A percentile compares a stretch with the other conserved stretches of the same genome.
phyloP scores from a whole-genome alignment of 1,140 invertebrate species.

The Oscheius sp. region DNA sequence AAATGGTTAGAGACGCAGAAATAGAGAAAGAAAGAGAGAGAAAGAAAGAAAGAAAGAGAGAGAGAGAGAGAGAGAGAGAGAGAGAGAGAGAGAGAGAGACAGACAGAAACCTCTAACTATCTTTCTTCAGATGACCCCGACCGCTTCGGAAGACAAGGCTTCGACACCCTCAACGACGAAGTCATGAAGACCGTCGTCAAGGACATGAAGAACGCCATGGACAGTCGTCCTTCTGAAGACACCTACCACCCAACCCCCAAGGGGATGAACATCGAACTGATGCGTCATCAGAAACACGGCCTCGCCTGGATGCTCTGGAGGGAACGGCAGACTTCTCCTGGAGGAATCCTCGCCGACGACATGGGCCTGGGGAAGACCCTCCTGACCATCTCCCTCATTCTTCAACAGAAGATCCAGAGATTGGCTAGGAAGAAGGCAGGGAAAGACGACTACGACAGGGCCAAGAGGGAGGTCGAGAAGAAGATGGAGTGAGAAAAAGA shows the following conservation, averaged over 20 bases:
- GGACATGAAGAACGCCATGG: no score
- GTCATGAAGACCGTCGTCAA: no score
- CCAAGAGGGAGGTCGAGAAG: neutral
- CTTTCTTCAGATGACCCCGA: no score
- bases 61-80: no score
- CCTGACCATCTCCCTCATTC: constrained; percentile 80
- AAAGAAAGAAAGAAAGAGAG: no score
- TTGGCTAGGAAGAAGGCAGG: neutral
- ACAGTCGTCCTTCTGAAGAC: no score
- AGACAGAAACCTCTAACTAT: no score
- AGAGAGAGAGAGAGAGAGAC: no score
- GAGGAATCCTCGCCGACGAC: constrained; percentile 78
- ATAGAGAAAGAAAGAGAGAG: no score
- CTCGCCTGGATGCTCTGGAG: constrained; percentile 84
- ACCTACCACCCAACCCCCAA: constrained; percentile 44
- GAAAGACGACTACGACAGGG: neutral
- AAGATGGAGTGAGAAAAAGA: constrained; percentile 42
- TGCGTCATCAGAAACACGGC: constrained; percentile 82
- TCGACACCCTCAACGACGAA: no score
- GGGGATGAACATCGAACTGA: constrained; percentile 65
- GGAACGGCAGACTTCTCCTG: constrained; percentile 76
- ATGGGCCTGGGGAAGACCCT: constrained; percentile 90
- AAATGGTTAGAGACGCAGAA: no score
- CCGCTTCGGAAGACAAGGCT: no score
- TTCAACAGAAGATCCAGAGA: constrained; percentile 62